A percentile compares a stretch with the other conserved stretches of the same genome.
Conservation (phyloP, 2,797 vertebrate species). For the Hippocampus kuda region DNA sequence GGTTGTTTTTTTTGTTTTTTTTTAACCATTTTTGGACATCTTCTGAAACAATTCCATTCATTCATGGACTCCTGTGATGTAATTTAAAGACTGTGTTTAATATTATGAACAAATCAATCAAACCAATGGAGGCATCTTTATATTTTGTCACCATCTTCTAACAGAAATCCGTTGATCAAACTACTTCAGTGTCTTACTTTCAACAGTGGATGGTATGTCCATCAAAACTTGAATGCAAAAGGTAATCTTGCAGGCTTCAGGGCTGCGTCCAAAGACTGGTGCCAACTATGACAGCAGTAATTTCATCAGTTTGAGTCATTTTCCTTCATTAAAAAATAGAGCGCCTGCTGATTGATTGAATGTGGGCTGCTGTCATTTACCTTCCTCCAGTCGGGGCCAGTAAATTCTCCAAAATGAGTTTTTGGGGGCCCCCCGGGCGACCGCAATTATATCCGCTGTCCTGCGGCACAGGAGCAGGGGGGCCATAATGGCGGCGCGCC, state of each 20-base stretch:
- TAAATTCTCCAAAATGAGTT: constrained; percentile 4
- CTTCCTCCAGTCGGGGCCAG: neutral
- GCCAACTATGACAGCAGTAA: neutral
- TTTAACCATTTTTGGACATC: too few species aligned
- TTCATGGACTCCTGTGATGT: too few species aligned
- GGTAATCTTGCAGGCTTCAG: neutral
- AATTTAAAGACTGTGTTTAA: too few species aligned
- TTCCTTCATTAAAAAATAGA: neutral
- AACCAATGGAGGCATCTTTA: too few species aligned
- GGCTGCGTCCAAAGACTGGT: neutral
- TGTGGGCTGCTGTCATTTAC: neutral
- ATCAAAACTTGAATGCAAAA: neutral
- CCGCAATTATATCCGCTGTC: neutral
- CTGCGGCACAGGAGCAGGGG: neutral
- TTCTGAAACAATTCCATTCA: too few species aligned
- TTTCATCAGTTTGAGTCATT: constrained; percentile 2
- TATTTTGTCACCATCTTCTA: too few species aligned
- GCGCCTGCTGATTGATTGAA: constrained; percentile 3
- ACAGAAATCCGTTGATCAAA: too few species aligned
- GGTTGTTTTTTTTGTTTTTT: too few species aligned
- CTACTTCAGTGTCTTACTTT: too few species aligned
- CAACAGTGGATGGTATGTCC: neutral
- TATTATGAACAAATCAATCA: too few species aligned
- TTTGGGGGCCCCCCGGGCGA: neutral
- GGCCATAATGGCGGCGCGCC: constrained; percentile 20